These are phyloP conservation scores for Gymnorhina tibicen DNA, from an alignment of 2,113 vertebrate genomes.

Conservation along the genomic window DNA sequence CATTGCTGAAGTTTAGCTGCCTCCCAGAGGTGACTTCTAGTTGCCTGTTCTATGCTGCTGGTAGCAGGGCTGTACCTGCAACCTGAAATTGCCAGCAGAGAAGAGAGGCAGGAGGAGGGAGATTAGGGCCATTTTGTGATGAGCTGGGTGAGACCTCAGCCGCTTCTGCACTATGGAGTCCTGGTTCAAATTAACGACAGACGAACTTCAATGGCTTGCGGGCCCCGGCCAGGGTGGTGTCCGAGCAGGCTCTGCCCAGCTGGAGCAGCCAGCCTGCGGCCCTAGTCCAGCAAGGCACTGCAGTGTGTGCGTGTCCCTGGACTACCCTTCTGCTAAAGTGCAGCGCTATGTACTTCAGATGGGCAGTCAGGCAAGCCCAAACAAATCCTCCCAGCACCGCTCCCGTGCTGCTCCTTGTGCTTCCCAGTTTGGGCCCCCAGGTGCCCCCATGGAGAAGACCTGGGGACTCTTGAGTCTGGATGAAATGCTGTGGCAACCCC, in stretches of 20 bases:
- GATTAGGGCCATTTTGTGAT: not conserved
- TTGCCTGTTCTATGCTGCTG: not conserved
- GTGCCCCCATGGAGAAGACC: accelerated
- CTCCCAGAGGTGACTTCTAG: constrained; percentile 43
- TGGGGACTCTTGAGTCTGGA: not conserved
- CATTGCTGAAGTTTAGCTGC: constrained; percentile 41
- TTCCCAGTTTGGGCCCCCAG: not conserved
- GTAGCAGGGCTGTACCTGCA: not conserved
- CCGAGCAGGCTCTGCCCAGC: not conserved
- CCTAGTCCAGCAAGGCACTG: not conserved
- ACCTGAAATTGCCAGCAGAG: not conserved
- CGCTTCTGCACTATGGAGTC: not conserved
- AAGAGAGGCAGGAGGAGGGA: not conserved
- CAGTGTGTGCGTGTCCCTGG: not conserved
- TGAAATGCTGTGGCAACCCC: not conserved
- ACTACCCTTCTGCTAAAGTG: not conserved
- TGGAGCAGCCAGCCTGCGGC: not conserved
- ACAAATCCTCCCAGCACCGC: not conserved
- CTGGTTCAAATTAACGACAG: not conserved
- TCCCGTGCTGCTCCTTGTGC: not conserved
- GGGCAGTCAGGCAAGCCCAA: not conserved
- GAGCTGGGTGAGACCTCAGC: not conserved
- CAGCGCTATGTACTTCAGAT: not conserved
- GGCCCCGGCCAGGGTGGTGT: not conserved
- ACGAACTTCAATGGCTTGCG: not conserved